Base-by-base conservation (phyloP, 2,888 invertebrate species). In the Tenthredo mesomela region DNA sequence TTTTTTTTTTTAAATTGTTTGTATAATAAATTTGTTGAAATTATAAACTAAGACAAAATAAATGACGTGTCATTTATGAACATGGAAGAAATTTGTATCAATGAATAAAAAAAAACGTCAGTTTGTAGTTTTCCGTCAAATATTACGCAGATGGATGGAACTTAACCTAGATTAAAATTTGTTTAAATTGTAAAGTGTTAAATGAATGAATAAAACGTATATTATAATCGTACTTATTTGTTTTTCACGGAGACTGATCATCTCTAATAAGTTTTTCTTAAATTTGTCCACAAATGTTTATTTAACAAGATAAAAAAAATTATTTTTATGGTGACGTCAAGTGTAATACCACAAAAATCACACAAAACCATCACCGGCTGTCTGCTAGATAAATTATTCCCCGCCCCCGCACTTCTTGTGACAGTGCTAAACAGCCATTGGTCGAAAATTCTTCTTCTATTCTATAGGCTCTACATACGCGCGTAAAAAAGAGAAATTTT, bases 181-280 rank as follows among this genome's bases (percentile, higher is more conserved):
- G 37, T 61, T 80, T 9, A 6, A 80, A 80, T 61, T 75, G 5
- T 1, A 82, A 82, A 67, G 18, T 70, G n/a, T 18, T 7, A 7
- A 21, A 40, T n/a, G 10, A 33, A 75, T 43, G 61, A 61, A 2
- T 58, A 21, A 70, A 10, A 75, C 25, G 50, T 37, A 29, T 71
- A 15, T 50, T 80, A 84, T 84, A 54, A 85, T 91, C 95, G 94
- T 94, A 96, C 96, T 96, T 91, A 96, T 95, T 94, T 96, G 96
- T 89, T 96, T 95, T 91, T 96, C 96, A 80, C 96, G 95, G 92
- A 96, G 93, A 78, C 95, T 95, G 88, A 95, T 92, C 96, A 96
- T 96, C 87, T 89, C 94, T 86, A 43, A 33, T 10, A 25, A 7
- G n/a, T 33, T 47, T 33, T 33, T 67, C 2, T 29, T 70, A 29